Evolutionary conservation across 2,888 invertebrate species (phyloP).

Genomic region (Agonopterix heracliana): DNA sequence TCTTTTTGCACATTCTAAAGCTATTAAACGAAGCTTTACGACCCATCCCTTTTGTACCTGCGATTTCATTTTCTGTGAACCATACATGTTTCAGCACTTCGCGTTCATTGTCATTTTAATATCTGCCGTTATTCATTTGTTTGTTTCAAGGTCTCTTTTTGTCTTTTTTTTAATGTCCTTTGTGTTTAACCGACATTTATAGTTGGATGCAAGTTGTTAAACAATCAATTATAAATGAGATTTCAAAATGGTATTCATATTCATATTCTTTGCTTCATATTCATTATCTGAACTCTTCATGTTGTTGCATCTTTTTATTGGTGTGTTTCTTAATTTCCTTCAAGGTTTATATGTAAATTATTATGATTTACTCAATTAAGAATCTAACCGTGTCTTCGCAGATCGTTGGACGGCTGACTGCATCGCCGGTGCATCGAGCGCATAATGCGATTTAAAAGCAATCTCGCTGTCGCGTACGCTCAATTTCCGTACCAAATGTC

Average conservation of each 20-base stretch:
- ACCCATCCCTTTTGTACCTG: constrained; percentile 31
- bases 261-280: no score
- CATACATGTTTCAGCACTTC: constrained; percentile 14
- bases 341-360: no score
- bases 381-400: no score
- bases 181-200: constrained; percentile 6
- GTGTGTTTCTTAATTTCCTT: no score
- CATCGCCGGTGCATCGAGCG: constrained; percentile 30
- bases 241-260: background rate
- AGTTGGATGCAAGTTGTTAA: background rate
- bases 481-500: constrained; percentile 60
- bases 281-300: no score
- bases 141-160: constrained; percentile 13
- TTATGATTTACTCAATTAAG: no score
- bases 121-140: constrained; percentile 18
- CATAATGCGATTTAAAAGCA: constrained; percentile 68
- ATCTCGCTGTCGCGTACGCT: constrained; percentile 53
- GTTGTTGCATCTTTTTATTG: no score
- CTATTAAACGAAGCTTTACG: constrained; percentile 29
- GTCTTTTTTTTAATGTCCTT: constrained; percentile 3
- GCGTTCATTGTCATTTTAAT: constrained; percentile 24
- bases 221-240: background rate
- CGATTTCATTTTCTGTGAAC: constrained; percentile 28
- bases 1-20: constrained; percentile 29
- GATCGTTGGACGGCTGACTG: constrained; percentile 4